Evolutionary conservation across 2,888 invertebrate genomes (phyloP).

Genomic region (Hypomecis punctinalis): DNA sequence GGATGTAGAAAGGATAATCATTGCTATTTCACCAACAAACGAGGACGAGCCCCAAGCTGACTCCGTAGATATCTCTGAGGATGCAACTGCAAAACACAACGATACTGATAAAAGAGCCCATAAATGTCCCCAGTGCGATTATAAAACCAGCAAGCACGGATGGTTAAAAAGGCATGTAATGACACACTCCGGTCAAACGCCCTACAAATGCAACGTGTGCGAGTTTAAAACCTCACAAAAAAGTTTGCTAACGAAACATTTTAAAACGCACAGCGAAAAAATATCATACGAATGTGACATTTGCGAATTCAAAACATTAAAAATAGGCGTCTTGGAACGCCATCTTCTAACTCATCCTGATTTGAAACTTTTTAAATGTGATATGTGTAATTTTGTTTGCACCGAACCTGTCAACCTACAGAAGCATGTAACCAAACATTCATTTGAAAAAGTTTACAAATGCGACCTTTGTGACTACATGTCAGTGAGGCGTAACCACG

Average conservation of each 20-base stretch:
- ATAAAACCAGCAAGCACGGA: background rate
- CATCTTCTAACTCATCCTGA: background rate
- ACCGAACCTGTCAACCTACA: background rate
- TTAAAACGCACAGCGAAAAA: background rate
- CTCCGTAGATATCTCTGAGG: no score
- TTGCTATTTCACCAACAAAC: no score
- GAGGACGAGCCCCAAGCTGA: no score
- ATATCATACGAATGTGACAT: background rate
- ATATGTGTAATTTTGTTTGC: background rate
- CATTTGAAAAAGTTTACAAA: background rate
- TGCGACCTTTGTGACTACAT: background rate
- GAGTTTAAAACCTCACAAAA: background rate
- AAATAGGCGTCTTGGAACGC: background rate
- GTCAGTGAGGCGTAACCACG: background rate
- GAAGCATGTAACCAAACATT: background rate
- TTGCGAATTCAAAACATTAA: background rate
- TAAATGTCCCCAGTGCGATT: background rate
- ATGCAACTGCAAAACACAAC: background rate
- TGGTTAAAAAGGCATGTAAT: background rate
- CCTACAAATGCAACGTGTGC: background rate
- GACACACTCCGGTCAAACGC: background rate
- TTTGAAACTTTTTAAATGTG: background rate
- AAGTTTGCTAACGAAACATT: background rate
- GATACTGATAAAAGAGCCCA: background rate
- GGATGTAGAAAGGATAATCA: no score